Base-by-base conservation (phyloP, 92 coral and sea anemone species). In the Hydrozoanthus gracilis region DNA sequence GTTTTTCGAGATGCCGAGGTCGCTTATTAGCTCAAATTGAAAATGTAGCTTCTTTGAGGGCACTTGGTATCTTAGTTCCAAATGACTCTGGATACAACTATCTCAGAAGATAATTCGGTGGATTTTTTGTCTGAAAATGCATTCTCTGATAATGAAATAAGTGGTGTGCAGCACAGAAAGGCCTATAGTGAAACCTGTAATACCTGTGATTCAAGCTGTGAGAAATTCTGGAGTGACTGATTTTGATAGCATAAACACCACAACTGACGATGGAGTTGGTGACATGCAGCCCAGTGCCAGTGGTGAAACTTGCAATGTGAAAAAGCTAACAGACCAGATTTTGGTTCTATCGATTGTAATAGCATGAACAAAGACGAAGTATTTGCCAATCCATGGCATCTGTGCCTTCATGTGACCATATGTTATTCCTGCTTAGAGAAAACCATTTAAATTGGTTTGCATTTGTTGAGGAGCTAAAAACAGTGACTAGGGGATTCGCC, bases 381-480 rank as follows among this genome's bases (percentile, higher is more conserved):
- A 27, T 79, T 51, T 11, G 35, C 65, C 52, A 73, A 11, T 69
- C 65, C 45, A 83, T 83, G 77, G 51, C 70, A 49, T 78, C 20
- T 87, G 67, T 76, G 35, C 92, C 87, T 61, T 86, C 90, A 58
- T 20, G n/a, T 8, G 91, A 92, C 14, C 85, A 77, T 62, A 76
- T 92, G 88, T 46, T 89, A 56, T 73, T 73, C 67, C 83, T 92
- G 15, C 89, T 88, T 49, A 69, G 90, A 82, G 88, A 82, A 51
- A 92, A 92, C 77, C 51, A 89, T 47, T 54, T 86, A 45, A 92
- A 89, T 76, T 89, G 92, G 90, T 92, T 89, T 86, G 47, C 90
- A 67, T 92, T 92, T 89, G 94, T 88, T 67, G 82, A 27, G 16
- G 95, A 86, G 50, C 50, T 89, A 16, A 79, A 82, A 83, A 55